These are phyloP conservation scores for Hymenopus coronatus DNA, from an alignment of 2,888 invertebrate genomes.

Conservation along the genomic window DNA sequence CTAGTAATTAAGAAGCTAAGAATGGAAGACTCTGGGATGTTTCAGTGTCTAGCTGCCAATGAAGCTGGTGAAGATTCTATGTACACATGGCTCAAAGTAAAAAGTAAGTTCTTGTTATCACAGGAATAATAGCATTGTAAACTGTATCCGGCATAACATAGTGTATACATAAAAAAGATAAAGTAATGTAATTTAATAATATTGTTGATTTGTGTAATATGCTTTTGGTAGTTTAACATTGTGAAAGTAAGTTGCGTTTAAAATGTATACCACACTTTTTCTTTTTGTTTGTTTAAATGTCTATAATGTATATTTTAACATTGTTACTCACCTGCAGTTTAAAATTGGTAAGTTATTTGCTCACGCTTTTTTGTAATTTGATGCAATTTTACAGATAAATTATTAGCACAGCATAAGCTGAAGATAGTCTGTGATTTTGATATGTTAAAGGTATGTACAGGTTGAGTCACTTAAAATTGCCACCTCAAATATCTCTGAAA, in stretches of 20 bases:
- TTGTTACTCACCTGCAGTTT: neutral
- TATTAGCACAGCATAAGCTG: neutral
- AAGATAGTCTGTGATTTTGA: neutral
- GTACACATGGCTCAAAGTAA: conserved; percentile 89
- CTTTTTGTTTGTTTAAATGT: neutral
- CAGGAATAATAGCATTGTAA: neutral
- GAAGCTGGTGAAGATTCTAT: conserved; percentile 87
- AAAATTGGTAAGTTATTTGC: neutral
- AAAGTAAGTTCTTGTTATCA: conserved; percentile 69
- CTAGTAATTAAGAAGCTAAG: conserved; percentile 75
- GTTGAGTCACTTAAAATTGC: no score
- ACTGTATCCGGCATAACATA: neutral
- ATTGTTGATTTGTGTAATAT: neutral
- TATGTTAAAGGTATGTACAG: neutral
- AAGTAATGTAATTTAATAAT: neutral
- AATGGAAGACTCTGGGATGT: conserved; percentile 88
- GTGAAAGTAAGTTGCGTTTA: neutral
- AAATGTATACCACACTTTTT: neutral
- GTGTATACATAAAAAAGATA: neutral
- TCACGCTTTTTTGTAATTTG: neutral
- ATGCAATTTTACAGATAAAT: neutral
- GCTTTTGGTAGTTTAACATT: neutral
- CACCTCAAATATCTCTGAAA: no score
- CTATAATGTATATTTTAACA: neutral
- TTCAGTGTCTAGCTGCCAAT: conserved; percentile 90